These are phyloP conservation scores for Dolichotis patagonum DNA, from an alignment of 2,113 vertebrate species.

Conservation along the genomic window DNA sequence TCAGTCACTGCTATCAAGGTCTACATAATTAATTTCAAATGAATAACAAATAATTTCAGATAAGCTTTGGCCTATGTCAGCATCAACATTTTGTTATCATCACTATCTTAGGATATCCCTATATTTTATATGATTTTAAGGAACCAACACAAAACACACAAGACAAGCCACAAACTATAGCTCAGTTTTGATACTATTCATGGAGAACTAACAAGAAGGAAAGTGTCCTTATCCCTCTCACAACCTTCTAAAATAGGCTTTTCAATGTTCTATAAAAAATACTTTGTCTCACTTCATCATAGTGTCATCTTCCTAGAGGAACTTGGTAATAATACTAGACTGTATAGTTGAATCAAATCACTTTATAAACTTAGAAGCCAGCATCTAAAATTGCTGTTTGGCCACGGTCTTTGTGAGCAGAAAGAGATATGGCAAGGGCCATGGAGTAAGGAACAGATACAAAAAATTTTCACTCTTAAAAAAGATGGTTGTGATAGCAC, in stretches of 20 bases:
- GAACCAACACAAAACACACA: conserved; percentile 30
- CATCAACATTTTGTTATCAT: background rate
- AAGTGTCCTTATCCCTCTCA: background rate
- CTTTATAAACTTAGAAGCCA: conserved; percentile 64
- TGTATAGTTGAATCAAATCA: conserved; percentile 43
- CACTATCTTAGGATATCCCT: background rate
- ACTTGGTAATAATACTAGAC: conserved; percentile 31
- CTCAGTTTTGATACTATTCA: background rate
- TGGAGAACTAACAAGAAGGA: background rate
- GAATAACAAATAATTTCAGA: background rate
- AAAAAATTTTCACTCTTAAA: background rate
- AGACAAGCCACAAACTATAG: background rate
- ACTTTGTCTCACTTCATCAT: conserved; percentile 50
- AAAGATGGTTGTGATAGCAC: background rate
- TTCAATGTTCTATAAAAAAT: conserved; percentile 50
- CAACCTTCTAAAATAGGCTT: conserved; percentile 17
- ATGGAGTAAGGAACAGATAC: background rate
- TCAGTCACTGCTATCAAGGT: background rate
- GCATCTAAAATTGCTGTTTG: conserved; percentile 50
- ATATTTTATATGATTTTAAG: background rate
- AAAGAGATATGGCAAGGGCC: conserved; percentile 2
- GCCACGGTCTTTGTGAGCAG: background rate
- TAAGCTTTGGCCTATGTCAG: background rate
- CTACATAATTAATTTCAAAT: background rate
- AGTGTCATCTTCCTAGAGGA: conserved; percentile 66